phyloP scores from a whole-genome alignment of 2,888 invertebrate genomes.

The Drosophila peninsularis region DNA sequence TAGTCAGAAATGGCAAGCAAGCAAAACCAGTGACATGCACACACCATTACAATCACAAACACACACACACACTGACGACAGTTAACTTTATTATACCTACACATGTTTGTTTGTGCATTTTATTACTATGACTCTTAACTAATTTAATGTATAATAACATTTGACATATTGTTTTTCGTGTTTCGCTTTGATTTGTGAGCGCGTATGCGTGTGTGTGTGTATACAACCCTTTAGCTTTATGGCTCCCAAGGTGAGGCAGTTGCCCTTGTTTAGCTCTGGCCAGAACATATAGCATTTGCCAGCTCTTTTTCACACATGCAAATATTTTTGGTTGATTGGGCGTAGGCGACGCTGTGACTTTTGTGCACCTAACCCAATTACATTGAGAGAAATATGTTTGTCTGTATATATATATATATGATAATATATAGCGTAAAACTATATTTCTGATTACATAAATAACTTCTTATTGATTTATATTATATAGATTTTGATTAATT shows the following conservation, averaged over 20 bases:
- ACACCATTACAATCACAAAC: background rate
- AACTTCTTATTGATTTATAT: no score
- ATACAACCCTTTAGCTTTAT: conserved; percentile 43
- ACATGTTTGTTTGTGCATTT: conserved; percentile 47
- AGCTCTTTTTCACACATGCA: conserved; percentile 51
- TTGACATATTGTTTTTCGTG: conserved; percentile 82
- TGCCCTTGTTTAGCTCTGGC: background rate
- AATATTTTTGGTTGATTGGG: conserved; percentile 22
- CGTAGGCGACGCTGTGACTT: conserved; percentile 41
- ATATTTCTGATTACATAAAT: no score
- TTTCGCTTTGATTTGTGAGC: conserved; percentile 76
- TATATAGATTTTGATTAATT: no score
- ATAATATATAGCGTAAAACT: no score
- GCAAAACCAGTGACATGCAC: conserved; percentile 41
- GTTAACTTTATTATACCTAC: conserved; percentile 62
- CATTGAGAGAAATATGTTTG: conserved; percentile 22
- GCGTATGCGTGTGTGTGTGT: conserved; percentile 1
- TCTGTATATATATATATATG: background rate
- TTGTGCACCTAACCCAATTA: conserved; percentile 12
- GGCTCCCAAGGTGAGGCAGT: background rate
- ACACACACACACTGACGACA: conserved; percentile 40
- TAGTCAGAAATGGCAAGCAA: conserved; percentile 15
- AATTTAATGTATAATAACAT: conserved; percentile 83
- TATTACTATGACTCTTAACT: conserved; percentile 63
- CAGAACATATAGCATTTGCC: background rate